These are phyloP conservation scores for Sphaeramia orbicularis DNA, from an alignment of 2,797 vertebrate genomes.

Conservation along the genomic window DNA sequence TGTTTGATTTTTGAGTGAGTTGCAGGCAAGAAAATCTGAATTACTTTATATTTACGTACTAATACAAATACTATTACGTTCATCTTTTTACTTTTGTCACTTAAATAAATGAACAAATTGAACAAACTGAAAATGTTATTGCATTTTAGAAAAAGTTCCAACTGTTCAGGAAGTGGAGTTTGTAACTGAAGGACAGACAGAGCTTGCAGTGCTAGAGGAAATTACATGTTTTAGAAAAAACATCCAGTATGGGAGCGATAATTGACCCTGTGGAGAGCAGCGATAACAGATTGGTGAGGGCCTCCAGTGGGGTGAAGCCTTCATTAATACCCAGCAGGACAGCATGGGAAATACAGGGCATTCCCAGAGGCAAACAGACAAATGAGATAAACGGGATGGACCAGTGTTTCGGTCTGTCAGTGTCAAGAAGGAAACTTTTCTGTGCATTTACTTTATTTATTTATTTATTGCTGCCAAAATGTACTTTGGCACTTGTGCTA, in stretches of 20 bases:
- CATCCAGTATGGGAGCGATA: conserved; percentile 63
- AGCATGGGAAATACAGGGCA: conserved; percentile 77
- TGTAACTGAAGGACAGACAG: no score
- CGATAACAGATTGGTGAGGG: conserved; percentile 35
- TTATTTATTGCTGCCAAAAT: background rate
- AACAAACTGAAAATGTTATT: no score
- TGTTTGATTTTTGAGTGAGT: no score
- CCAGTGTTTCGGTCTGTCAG: conserved; percentile 15
- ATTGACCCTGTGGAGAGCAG: conserved; percentile 70
- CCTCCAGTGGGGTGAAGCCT: conserved; percentile 75
- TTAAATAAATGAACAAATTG: no score
- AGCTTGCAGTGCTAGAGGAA: no score
- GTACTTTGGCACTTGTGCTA: background rate
- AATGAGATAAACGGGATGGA: conserved; percentile 44
- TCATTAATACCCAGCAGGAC: conserved; percentile 85
- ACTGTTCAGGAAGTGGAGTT: no score
- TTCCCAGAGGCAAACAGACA: conserved; percentile 73
- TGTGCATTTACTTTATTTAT: background rate
- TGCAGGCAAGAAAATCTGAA: no score
- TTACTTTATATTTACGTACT: no score
- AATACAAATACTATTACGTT: no score
- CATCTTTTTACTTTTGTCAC: no score
- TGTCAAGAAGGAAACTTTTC: background rate
- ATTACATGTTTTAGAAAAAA: no score
- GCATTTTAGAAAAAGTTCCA: no score